Base-by-base conservation (phyloP, 2,888 invertebrate genomes). In the Netelia melanura region DNA sequence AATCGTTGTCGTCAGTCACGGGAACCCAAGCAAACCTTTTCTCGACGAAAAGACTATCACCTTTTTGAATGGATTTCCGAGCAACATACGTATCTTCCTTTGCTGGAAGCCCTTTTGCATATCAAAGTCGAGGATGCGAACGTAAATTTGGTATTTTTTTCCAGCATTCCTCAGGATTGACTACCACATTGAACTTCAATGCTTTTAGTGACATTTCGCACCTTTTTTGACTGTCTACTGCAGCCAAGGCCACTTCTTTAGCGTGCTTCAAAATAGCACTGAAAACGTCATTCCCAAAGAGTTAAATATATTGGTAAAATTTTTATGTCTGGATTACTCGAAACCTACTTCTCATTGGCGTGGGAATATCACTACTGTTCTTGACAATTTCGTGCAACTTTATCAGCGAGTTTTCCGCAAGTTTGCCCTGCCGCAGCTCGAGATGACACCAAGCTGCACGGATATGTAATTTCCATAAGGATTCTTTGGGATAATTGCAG, bases 1-100 rank as follows among this genome's bases (percentile, higher is more conserved):
- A 93, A 88, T 94, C 93, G 43, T 93, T 91, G 85, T 94, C 94
- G 89, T 94, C 92, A 82, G 95, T 95, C 10, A 96, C 92, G 85
- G 96, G 95, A 1, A 98, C 97, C 93, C 97, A 97, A 0, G 97
- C 96, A 92, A 96, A 97, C 0, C 98, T 97, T 88, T 96, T 95
- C 93, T 98, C 98, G 0, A 96, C 95, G 92, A 98, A 97, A 56
- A 99, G 93, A 0, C 97, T 94, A 88, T 97, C 96, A 0, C 97
- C 97, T 67, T 95, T 94, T 9, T 94, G 92, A 2, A 97, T 94
- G 48, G 94, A 92, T 83, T 94, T 94, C 11, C 94, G 95, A 0
- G 97, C 95, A 44, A 96, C 91, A 14, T 21, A 98, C 96, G 92
- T 96, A 95, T 44, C 97, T 95, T 0, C 97, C 97, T 80, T 94